Percentiles rank a stretch among this genome's conserved stretches.
Evolutionary conservation across 2,888 invertebrate genomes (phyloP).

Genomic region (Tolmerus cingulatus): DNA sequence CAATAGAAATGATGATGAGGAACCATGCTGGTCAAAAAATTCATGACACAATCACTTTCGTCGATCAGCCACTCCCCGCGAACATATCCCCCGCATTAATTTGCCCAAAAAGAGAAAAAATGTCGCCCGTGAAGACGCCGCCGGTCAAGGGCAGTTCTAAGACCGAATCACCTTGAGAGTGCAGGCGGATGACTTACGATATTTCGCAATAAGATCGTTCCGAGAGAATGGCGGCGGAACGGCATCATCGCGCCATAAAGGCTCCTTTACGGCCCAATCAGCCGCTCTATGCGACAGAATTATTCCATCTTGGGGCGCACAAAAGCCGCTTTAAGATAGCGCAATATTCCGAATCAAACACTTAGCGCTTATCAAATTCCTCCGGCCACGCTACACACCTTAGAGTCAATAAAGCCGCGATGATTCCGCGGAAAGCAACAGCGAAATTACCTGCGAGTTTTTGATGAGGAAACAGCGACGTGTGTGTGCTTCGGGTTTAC

Average conservation of each 20-base stretch:
- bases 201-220: not conserved
- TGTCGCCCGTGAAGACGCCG: not conserved
- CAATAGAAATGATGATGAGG: not conserved
- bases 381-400: constrained; percentile 13
- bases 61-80: not conserved
- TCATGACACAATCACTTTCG: not conserved
- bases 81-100: not conserved
- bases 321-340: constrained; percentile 21
- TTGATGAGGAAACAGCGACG: not conserved
- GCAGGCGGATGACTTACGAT: not conserved
- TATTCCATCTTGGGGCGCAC: not conserved
- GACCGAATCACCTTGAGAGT: constrained; percentile 15
- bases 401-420: constrained; percentile 13
- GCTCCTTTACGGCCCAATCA: not conserved
- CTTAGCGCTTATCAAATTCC: constrained; percentile 22
- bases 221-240: not conserved
- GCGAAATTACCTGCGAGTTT: constrained; percentile 3
- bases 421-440: constrained; percentile 18
- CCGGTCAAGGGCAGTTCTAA: constrained; percentile 21
- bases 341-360: constrained; percentile 20
- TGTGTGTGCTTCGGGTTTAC: not conserved
- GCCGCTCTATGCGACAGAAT: not conserved
- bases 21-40: not conserved
- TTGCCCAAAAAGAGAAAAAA: not conserved
- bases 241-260: not conserved